Evolutionary conservation across 2,797 vertebrate species (phyloP).

Genomic region (Thalassophryne amazonica): DNA sequence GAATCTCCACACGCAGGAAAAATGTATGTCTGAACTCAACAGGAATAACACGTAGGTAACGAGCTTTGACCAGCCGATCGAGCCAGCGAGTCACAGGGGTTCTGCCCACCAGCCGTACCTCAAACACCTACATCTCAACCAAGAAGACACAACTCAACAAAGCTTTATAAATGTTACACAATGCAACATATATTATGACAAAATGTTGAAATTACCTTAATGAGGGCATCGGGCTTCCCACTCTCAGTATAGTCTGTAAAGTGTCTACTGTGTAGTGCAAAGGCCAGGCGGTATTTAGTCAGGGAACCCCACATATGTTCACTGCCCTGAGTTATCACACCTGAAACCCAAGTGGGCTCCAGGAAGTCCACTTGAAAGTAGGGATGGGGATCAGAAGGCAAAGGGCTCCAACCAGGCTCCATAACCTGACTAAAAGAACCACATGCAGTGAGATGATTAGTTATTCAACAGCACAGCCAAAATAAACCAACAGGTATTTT

Average conservation of each 20-base stretch:
- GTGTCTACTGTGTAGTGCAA: slow-evolving; percentile 63
- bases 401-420: slow-evolving; percentile 85
- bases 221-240: slow-evolving; percentile 29
- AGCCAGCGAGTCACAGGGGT: slow-evolving; percentile 76
- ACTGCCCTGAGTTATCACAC: slow-evolving; percentile 80
- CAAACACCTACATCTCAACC: slow-evolving; percentile 63
- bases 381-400: slow-evolving; percentile 71
- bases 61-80: slow-evolving; percentile 67
- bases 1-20: slow-evolving; percentile 79
- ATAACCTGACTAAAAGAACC: slow-evolving; percentile 68
- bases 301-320: slow-evolving; percentile 75
- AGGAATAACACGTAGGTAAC: slow-evolving; percentile 79
- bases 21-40: slow-evolving; percentile 77
- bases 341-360: slow-evolving; percentile 81
- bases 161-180: too few relatives aligned
- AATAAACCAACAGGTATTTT: too few relatives aligned
- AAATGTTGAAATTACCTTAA: slow-evolving; percentile 62
- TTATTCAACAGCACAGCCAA: too few relatives aligned
- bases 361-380: slow-evolving; percentile 85
- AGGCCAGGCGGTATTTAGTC: slow-evolving; percentile 76
- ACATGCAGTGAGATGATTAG: background rate
- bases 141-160: too few relatives aligned
- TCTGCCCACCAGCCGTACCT: slow-evolving; percentile 74
- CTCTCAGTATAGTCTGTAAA: slow-evolving; percentile 74
- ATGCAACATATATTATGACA: too few relatives aligned